These are phyloP conservation scores for Crotalus viridis DNA, from an alignment of 2,113 vertebrate genomes.

Conservation along the genomic window DNA sequence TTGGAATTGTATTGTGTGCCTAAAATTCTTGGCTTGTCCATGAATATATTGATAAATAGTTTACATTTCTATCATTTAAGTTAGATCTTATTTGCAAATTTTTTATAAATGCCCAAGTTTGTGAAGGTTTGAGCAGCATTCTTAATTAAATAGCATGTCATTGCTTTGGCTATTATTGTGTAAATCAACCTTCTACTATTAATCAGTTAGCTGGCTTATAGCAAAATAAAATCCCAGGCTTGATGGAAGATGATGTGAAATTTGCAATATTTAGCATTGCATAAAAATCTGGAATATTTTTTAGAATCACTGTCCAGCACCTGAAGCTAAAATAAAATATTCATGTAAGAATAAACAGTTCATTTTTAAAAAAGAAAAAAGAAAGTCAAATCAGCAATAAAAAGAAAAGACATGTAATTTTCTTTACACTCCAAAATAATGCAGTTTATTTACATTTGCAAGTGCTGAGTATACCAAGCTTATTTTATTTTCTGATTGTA, in stretches of 20 bases:
- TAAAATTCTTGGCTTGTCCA: background rate
- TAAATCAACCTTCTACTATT: background rate
- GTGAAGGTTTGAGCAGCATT: background rate
- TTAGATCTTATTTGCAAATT: background rate
- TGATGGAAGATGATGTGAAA: background rate
- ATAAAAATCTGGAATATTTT: background rate
- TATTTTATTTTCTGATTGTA: slow-evolving; percentile 48
- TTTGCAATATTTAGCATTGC: background rate
- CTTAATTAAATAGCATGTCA: background rate
- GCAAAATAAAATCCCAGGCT: background rate
- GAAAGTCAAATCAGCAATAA: background rate
- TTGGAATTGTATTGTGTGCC: background rate
- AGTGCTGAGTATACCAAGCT: background rate
- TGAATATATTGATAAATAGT: background rate
- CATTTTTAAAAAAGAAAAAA: background rate
- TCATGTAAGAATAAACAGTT: background rate
- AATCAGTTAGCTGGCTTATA: background rate
- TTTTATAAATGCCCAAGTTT: background rate
- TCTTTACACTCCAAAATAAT: background rate
- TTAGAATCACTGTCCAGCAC: background rate
- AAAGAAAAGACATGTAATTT: background rate
- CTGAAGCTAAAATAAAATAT: background rate
- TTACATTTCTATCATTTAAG: background rate
- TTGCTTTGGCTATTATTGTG: background rate
- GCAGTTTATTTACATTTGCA: background rate